A percentile compares a stretch with the other conserved stretches of the same genome.
phyloP scores from a whole-genome alignment of 2,797 vertebrate genomes.

The Labroides dimidiatus region DNA sequence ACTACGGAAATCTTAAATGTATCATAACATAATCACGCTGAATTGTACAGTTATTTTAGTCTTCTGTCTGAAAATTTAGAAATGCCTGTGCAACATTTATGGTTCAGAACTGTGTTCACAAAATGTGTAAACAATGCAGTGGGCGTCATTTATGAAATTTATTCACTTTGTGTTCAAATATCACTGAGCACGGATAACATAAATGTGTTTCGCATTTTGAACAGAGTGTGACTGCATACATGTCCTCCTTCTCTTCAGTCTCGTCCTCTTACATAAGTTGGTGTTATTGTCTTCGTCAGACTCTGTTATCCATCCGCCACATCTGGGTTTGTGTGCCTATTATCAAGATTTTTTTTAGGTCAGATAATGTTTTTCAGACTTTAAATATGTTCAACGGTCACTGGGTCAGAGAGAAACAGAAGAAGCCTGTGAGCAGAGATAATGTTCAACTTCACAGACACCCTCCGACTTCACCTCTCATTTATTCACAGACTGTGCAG shows the following conservation, averaged over 20 bases:
- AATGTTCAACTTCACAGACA: background rate
- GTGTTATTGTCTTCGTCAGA: background rate
- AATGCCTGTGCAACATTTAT: background rate
- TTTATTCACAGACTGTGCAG: background rate
- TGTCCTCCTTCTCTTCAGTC: background rate
- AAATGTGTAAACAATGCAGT: background rate
- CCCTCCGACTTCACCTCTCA: background rate
- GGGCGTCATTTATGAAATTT: background rate
- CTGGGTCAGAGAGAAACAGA: conserved; percentile 1
- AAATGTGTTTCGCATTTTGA: background rate
- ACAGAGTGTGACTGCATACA: background rate
- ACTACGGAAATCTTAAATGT: too few relatives aligned
- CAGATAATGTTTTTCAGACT: background rate
- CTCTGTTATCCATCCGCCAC: background rate
- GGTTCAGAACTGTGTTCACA: background rate
- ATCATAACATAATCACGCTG: too few relatives aligned
- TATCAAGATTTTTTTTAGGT: background rate
- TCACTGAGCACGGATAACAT: background rate
- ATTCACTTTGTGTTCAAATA: too few relatives aligned
- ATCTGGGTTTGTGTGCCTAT: background rate
- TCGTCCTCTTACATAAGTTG: background rate
- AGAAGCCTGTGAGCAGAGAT: background rate
- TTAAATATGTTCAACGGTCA: background rate
- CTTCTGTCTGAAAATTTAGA: background rate
- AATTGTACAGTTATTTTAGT: too few relatives aligned